Evolutionary conservation across 2,113 vertebrate species (phyloP).

Genomic region (Pseudopodoces humilis): DNA sequence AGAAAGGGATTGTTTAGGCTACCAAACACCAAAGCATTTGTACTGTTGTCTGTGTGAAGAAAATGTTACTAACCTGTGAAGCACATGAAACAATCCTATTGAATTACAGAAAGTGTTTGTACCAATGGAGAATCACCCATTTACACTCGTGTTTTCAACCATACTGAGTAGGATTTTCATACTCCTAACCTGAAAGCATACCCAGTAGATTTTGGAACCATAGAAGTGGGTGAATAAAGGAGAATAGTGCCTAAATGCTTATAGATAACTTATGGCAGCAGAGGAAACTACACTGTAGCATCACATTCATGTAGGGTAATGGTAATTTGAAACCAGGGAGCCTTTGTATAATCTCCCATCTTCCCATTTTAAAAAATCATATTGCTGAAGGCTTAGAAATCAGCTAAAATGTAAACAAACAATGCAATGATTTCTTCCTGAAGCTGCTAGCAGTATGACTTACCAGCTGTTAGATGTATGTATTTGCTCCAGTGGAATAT

Average conservation of each 20-base stretch:
- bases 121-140: not conserved
- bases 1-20: not conserved
- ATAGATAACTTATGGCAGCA: not conserved
- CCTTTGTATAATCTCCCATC: not conserved
- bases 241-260: not conserved
- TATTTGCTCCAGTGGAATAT: not conserved
- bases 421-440: not conserved
- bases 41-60: not conserved
- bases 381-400: not conserved
- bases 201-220: not conserved
- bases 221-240: not conserved
- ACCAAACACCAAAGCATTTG: not conserved
- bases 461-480: slow-evolving; percentile 21
- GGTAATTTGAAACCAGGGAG: not conserved
- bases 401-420: not conserved
- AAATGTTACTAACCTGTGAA: not conserved
- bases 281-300: not conserved
- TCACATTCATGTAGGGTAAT: not conserved
- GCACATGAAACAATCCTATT: not conserved
- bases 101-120: not conserved
- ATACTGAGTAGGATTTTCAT: not conserved
- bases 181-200: not conserved
- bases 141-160: not conserved
- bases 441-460: not conserved
- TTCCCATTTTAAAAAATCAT: not conserved